Conservation (phyloP, 2,797 vertebrate genomes). For the Acanthopagrus latus region DNA sequence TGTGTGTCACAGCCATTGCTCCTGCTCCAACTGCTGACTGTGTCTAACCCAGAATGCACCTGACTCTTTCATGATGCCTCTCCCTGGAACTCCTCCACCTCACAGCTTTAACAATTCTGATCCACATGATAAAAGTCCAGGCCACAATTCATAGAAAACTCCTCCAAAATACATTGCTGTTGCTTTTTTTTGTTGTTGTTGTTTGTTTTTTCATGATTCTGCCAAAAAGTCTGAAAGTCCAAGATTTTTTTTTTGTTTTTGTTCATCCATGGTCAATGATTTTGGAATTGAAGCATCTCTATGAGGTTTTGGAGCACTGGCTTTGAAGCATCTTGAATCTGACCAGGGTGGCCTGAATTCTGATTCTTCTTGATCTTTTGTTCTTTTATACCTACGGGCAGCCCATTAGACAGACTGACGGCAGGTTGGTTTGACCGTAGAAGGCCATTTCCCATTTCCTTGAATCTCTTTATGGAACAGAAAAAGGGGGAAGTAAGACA, state of each 20-base stretch:
- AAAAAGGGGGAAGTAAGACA: background rate
- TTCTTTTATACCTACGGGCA: conserved; percentile 51
- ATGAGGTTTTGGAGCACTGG: conserved; percentile 5
- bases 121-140: background rate
- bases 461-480: conserved; percentile 21
- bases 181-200: too few relatives aligned
- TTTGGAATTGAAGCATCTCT: conserved; percentile 21
- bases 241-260: background rate
- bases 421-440: conserved; percentile 37
- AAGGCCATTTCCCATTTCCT: conserved; percentile 34
- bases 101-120: background rate
- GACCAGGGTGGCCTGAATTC: conserved; percentile 35
- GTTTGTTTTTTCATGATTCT: background rate
- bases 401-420: conserved; percentile 26
- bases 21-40: background rate
- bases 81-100: background rate
- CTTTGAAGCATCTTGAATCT: conserved; percentile 44
- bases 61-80: background rate
- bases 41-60: background rate
- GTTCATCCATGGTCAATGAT: conserved; percentile 3
- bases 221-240: conserved; percentile 9
- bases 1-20: too few relatives aligned
- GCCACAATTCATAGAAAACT: background rate
- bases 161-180: background rate
- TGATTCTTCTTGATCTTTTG: conserved; percentile 37